Conservation (phyloP, 2,113 vertebrate genomes). For the Bubo bubo region DNA sequence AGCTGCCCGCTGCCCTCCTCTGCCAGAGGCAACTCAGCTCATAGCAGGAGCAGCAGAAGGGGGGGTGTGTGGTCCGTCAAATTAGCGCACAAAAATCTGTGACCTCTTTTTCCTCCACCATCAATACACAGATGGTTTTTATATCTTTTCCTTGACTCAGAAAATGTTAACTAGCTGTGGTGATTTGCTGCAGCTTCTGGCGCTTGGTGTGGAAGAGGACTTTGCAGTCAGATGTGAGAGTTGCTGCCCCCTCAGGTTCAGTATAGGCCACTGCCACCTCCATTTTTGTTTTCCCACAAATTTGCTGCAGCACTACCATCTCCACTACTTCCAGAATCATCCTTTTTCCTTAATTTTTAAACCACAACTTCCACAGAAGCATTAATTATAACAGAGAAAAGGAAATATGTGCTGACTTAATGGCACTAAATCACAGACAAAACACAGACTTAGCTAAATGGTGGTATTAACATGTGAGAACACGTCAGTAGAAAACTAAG, state of each 20-base stretch:
- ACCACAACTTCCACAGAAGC: background rate
- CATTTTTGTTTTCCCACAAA: background rate
- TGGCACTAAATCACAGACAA: background rate
- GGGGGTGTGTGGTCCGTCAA: accelerated
- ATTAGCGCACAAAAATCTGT: background rate
- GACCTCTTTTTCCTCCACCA: background rate
- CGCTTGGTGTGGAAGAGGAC: background rate
- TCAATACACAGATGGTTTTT: background rate
- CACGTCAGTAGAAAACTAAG: background rate
- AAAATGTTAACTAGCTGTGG: background rate
- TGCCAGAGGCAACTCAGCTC: background rate
- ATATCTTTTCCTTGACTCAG: background rate
- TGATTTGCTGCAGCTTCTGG: background rate
- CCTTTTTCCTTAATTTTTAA: background rate
- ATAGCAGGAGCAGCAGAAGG: background rate
- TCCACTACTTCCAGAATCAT: background rate
- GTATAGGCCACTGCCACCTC: background rate
- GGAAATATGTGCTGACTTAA: background rate
- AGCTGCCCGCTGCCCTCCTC: background rate
- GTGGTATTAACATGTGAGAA: background rate
- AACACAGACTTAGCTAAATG: background rate
- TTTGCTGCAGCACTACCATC: background rate
- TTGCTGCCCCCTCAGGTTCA: background rate
- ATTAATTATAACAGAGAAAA: background rate
- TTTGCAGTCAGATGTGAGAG: background rate